Base-by-base conservation (phyloP, 92 coral and sea anemone species). In the Virgularia gustaviana region DNA sequence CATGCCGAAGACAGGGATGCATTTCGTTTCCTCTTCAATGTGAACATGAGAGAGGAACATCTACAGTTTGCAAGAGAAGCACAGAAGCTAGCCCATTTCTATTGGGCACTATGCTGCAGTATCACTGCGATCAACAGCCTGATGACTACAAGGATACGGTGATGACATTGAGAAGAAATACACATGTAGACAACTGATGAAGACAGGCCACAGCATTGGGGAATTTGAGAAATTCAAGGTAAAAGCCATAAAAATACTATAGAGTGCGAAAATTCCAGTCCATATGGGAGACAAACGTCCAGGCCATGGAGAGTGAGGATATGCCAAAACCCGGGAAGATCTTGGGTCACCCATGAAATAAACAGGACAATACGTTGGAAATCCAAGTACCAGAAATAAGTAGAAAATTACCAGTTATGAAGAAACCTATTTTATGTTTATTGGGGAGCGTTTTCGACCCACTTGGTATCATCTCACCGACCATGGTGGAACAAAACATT, bases 41-140 rank as follows among this genome's bases (percentile, higher is more conserved):
- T 82, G 24, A 49, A 68, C 47, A 53, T 36, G 31, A 33, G 27
- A 20, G 82, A 58, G 32, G 23, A 65, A 37, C 78, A 63, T 34
- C 49, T 81, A 66, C 23, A 64, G 36, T 81, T 81, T 39, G 20
- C 63, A 42, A 39, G 77, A 56, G 81, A 73, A 58, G 80, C 4
- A 78, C 64, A 0, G 82, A 68, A 59, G 77, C 78, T 10, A 78
- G 78, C 27, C 85, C 77, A 34, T 77, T 76, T 30, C 12, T 82
- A 47, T 13, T 75, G 7, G 55, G 76, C 6, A 75, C 62, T 4
- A 74, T 75, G 6, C 37, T 75, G 75, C 58, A 9, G 20, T 16
- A 80, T 33, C 81, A 51, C 68, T 9, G 29, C 31, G 41, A 75
- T 1, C 53, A 43, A 3, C 81, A 80, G 18, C 9, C 47, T 41